Evolutionary conservation across 2,888 invertebrate genomes (phyloP).

Genomic region (Hetaerina titia): DNA sequence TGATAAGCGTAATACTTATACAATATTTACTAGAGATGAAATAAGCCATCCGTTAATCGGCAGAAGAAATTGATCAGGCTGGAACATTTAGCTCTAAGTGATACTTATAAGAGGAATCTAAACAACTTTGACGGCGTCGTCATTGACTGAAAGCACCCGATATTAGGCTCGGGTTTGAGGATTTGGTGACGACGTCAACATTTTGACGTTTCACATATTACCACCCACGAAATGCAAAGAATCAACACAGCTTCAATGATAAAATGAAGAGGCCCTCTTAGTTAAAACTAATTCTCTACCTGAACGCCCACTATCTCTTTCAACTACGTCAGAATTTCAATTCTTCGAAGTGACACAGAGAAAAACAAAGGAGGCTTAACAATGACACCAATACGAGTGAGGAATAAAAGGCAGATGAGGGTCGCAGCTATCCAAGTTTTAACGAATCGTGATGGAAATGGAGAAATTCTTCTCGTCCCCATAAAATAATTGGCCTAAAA

Average conservation of each 20-base stretch:
- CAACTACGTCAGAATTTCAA: neutral
- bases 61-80: too few species aligned
- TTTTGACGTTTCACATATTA: too few species aligned
- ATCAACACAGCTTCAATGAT: neutral
- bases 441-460: neutral
- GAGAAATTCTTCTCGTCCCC: neutral
- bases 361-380: neutral
- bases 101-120: too few species aligned
- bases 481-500: too few species aligned
- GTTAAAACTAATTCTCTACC: neutral
- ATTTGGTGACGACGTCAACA: too few species aligned
- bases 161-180: too few species aligned
- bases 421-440: neutral
- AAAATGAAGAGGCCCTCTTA: neutral
- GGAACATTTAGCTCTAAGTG: too few species aligned
- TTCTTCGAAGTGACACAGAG: neutral
- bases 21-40: too few species aligned
- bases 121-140: too few species aligned
- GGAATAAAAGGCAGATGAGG: neutral
- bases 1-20: too few species aligned
- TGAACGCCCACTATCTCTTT: neutral
- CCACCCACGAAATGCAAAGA: neutral
- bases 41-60: too few species aligned
- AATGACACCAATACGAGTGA: neutral
- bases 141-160: too few species aligned